Base-by-base conservation (phyloP, 1,140 invertebrate species). In the Neodiprion pinetum region DNA sequence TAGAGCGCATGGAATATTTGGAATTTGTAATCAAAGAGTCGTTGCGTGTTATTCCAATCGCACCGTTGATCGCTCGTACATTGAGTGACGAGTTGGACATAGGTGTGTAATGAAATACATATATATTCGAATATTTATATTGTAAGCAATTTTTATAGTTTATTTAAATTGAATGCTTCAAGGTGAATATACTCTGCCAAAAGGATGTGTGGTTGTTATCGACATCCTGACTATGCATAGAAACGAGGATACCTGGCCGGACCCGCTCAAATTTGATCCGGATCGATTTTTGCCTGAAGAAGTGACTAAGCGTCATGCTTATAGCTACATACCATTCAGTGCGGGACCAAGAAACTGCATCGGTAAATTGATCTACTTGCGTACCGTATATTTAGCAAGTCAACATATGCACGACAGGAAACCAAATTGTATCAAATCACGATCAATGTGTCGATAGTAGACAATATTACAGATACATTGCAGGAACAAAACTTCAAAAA, bases 181-280 rank as follows among this genome's bases (percentile, higher is more conserved):
- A 61, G 53, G 53, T 17, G 53, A 61, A 61, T 17, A 61, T 17
- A 61, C 53, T 12, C 11, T 61, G 53, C 53, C 53, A 9, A 61
- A 61, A 17, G 53, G 53, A 17, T 8, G 53, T 17, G 3, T 61
- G n/a, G 53, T 9, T 61, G 53, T 61, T 12, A 17, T 61, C 11
- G 53, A 61, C 53, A 61, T 61, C 0, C 53, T 61, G 11, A 17
- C 53, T 4, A 17, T 61, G 11, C 53, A 61, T 17, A 61, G 89
- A 21, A 85, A 91, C 75, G 78, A 82, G 14, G 78, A 88, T 21
- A 80, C 83, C 71, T 93, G 89, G 80, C 87, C 90, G 7, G 85
- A 93, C 71, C 92, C 92, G 7, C 87, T 91, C 28, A 80, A 80
- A 17, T 93, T 92, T 79, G 86, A 92, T 81, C 92, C 92, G 0